Base-by-base conservation (phyloP, 92 coral and sea anemone species). In the Paragorgia papillata region DNA sequence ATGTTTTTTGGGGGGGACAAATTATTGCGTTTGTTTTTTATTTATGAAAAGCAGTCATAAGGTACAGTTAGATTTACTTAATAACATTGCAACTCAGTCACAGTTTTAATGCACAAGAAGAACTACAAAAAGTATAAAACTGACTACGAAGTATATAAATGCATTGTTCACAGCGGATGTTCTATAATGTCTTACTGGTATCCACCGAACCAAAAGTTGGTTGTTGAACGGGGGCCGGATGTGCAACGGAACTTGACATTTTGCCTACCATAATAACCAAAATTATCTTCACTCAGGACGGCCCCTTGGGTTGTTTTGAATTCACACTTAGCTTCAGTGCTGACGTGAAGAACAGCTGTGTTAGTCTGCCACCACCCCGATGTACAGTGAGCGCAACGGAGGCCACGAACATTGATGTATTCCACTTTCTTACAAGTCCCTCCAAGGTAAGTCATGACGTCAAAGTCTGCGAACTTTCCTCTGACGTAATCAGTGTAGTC, bases 131-230 rank as follows among this genome's bases (percentile, higher is more conserved):
- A 4, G 5, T 37, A 12, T 4, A 37, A 37, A 37, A 37, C n/a
- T n/a, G n/a, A 37, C 43, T 5, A 37, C 43, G 43, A 37, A 4
- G 12, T 37, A n/a, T n/a, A n/a, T n/a, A n/a, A n/a, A n/a, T n/a
- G n/a, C n/a, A n/a, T n/a, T n/a, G n/a, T n/a, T n/a, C n/a, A n/a
- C n/a, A n/a, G n/a, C n/a, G n/a, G n/a, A n/a, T n/a, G n/a, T n/a
- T n/a, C n/a, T n/a, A n/a, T n/a, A n/a, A n/a, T 18, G 6, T 17
- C 17, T 80, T 66, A 82, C 70, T 85, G 59, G 68, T 85, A 83
- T 32, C 88, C 90, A 29, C 95, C 90, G 39, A 89, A 86, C 90
- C 89, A 86, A 90, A 89, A 89, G 80, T 88, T 86, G 20, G 89
- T 88, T 10, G 92, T 85, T 4, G 87, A 75, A 43, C 56, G 48